Evolutionary conservation across 2,113 vertebrate species (phyloP).

Genomic region (Conger conger): DNA sequence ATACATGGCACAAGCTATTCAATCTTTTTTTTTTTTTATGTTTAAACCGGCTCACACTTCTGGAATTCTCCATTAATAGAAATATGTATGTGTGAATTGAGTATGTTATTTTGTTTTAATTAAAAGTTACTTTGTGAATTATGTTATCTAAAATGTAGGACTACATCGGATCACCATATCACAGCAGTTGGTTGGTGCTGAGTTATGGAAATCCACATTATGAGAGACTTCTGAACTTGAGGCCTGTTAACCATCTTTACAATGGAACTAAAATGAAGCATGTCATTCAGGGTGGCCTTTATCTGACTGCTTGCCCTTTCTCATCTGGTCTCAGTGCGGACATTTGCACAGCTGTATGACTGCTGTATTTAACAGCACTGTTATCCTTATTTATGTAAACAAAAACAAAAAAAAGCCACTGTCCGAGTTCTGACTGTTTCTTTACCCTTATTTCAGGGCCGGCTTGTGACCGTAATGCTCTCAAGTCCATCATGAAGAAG

Average conservation of each 20-base stretch:
- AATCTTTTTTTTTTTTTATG: not conserved
- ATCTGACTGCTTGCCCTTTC: not conserved
- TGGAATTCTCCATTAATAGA: not conserved
- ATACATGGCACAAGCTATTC: not conserved
- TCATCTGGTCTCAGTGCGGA: not conserved
- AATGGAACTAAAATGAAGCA: not conserved
- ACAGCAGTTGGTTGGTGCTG: not conserved
- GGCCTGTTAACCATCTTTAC: not conserved
- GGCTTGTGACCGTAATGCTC: slow-evolving; percentile 60
- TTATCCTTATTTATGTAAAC: not conserved
- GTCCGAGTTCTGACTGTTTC: not conserved
- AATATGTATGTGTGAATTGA: not conserved
- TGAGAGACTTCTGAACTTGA: not conserved
- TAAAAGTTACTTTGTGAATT: not conserved
- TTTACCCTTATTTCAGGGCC: slow-evolving; percentile 64
- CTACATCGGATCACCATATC: not conserved
- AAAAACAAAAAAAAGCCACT: not conserved
- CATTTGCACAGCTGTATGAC: not conserved
- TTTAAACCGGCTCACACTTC: not conserved
- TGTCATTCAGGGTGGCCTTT: not conserved
- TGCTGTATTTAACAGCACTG: not conserved
- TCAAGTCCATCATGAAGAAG: slow-evolving; percentile 85
- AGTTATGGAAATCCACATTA: not conserved
- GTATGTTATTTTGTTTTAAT: not conserved
- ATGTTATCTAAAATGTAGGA: not conserved